These are phyloP conservation scores for Myocastor coypus DNA, from an alignment of 2,113 vertebrate species.

Conservation along the genomic window DNA sequence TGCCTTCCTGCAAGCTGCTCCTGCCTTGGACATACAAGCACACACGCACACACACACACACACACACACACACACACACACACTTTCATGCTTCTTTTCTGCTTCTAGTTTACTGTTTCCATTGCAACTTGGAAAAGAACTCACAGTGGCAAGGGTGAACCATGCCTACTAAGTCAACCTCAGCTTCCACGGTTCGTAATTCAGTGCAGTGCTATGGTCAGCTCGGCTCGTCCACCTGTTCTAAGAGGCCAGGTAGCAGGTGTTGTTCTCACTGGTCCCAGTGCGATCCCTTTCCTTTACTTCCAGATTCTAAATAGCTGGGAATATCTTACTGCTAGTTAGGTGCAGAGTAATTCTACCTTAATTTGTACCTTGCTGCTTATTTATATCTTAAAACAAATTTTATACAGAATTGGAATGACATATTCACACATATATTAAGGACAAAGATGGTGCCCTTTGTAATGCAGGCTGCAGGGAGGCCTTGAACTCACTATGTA, in stretches of 20 bases:
- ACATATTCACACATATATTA: too few species aligned
- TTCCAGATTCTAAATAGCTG: not conserved
- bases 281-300: not conserved
- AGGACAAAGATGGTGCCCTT: not conserved
- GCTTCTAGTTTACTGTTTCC: not conserved
- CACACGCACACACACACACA: not conserved
- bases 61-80: not conserved
- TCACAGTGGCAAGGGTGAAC: not conserved
- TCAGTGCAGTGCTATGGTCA: not conserved
- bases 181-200: not conserved
- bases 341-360: not conserved
- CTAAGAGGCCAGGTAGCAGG: not conserved
- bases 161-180: not conserved
- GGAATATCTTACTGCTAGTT: not conserved
- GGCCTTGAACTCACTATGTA: not conserved
- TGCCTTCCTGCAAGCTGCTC: not conserved
- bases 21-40: not conserved
- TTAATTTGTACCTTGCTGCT: conserved; percentile 29
- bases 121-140: not conserved
- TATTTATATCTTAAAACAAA: not conserved
- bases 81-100: not conserved
- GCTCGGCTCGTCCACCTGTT: not conserved
- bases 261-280: not conserved
- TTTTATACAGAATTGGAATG: conserved; percentile 5
- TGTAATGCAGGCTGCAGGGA: not conserved